These are phyloP conservation scores for Liasis olivaceus DNA, from an alignment of 2,797 vertebrate species.

Conservation along the genomic window DNA sequence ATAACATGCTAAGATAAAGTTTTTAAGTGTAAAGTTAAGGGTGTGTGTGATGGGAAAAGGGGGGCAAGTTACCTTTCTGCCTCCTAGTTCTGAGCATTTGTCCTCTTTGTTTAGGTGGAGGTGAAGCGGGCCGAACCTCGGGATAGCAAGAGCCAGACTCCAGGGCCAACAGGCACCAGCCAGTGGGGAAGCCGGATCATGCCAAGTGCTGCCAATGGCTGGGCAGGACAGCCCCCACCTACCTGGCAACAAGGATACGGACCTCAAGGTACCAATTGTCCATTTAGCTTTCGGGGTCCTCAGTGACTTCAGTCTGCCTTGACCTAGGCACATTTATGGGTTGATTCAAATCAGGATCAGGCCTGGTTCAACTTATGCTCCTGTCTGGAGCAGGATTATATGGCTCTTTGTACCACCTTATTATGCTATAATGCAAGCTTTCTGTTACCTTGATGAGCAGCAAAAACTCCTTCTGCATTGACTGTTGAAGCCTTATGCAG, in stretches of 20 bases:
- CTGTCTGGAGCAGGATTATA: neutral
- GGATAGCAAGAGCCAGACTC: slow-evolving; percentile 92
- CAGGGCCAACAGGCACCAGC: slow-evolving; percentile 87
- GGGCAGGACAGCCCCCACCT: slow-evolving; percentile 94
- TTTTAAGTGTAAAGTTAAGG: slow-evolving; percentile 74
- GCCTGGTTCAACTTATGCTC: neutral
- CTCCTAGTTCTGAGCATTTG: slow-evolving; percentile 71
- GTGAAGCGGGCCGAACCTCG: slow-evolving; percentile 98
- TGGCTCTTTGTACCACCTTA: neutral
- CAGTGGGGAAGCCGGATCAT: slow-evolving; percentile 96
- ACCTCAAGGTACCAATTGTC: slow-evolving; percentile 85
- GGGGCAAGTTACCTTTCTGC: slow-evolving; percentile 58
- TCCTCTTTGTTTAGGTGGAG: slow-evolving; percentile 95
- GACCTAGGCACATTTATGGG: neutral
- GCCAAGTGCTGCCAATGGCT: slow-evolving; percentile 95
- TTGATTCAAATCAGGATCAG: neutral
- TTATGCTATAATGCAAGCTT: neutral
- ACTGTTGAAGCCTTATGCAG: neutral
- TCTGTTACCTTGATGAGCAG: neutral
- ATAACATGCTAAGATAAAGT: slow-evolving; percentile 80
- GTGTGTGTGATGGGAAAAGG: slow-evolving; percentile 82
- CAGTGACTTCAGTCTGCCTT: slow-evolving; percentile 8
- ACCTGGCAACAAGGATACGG: slow-evolving; percentile 96
- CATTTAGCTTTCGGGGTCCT: neutral
- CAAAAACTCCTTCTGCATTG: neutral